Conservation (phyloP, 2,113 vertebrate genomes). For the Alexandromys fortis region DNA sequence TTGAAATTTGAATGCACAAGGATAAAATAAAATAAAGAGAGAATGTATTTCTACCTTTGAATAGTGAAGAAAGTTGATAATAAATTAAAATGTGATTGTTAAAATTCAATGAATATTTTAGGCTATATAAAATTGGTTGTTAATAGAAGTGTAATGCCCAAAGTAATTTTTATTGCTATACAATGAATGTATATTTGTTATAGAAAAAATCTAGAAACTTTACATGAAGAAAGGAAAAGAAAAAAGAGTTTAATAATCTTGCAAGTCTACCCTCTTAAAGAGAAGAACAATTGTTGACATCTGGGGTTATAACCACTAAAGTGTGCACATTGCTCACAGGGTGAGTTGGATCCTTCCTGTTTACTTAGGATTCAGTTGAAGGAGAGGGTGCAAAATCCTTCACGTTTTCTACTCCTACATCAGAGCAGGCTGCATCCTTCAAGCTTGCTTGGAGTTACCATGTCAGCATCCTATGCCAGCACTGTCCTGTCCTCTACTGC, state of each 20-base stretch:
- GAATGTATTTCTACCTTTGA: constrained; percentile 12
- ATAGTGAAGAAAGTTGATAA: constrained; percentile 19
- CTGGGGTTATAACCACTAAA: neutral
- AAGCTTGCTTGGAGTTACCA: neutral
- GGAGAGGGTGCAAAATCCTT: neutral
- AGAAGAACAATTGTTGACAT: neutral
- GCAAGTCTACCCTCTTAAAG: neutral
- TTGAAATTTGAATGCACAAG: constrained; percentile 48
- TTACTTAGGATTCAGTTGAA: neutral
- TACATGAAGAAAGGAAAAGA: neutral
- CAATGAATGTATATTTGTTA: neutral
- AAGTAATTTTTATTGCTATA: neutral
- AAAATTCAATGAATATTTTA: constrained; percentile 14
- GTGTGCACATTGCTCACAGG: neutral
- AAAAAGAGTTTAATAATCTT: constrained; percentile 22
- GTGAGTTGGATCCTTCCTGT: neutral
- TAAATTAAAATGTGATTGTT: constrained; percentile 24
- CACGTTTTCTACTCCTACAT: neutral
- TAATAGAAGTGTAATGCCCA: constrained; percentile 31
- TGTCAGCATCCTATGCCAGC: accelerated
- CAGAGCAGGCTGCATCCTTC: neutral
- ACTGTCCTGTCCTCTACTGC: neutral
- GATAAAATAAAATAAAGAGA: neutral
- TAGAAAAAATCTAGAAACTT: neutral
- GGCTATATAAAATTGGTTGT: neutral